Evolutionary conservation across 2,888 invertebrate genomes (phyloP).

Genomic region (Amphimallon solstitiale): DNA sequence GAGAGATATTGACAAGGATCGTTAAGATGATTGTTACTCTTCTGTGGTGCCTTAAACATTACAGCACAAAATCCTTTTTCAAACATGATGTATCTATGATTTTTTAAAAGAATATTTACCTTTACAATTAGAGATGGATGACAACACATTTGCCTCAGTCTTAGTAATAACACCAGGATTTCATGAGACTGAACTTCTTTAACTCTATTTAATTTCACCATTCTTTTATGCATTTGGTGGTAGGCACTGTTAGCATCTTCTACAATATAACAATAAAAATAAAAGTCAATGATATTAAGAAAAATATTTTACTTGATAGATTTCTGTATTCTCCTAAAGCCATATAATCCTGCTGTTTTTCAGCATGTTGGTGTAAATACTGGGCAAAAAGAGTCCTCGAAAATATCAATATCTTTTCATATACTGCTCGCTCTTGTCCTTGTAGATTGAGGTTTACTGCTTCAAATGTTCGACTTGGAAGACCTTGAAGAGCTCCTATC

Average conservation of each 20-base stretch:
- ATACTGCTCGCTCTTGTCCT: constrained; percentile 78
- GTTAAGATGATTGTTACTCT: too few relatives aligned
- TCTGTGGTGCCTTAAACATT: too few relatives aligned
- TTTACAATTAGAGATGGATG: constrained; percentile 85
- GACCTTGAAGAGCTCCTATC: constrained; percentile 69
- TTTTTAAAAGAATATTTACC: constrained; percentile 61
- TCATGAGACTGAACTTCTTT: constrained; percentile 66
- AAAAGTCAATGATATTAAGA: background rate
- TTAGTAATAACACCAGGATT: constrained; percentile 83
- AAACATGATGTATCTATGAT: too few relatives aligned
- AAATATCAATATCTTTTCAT: constrained; percentile 78
- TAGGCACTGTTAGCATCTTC: constrained; percentile 64
- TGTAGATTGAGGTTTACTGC: constrained; percentile 72
- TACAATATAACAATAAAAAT: constrained; percentile 36
- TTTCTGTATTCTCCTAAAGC: background rate
- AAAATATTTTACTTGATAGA: background rate
- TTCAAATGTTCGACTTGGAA: constrained; percentile 72
- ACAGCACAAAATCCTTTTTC: too few relatives aligned
- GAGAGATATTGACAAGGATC: too few relatives aligned
- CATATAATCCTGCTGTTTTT: constrained; percentile 61
- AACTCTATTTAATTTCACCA: constrained; percentile 69
- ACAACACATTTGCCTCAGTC: constrained; percentile 89
- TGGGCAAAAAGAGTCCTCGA: constrained; percentile 81
- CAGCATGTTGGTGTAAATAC: constrained; percentile 79
- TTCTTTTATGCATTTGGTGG: constrained; percentile 72